These are phyloP conservation scores for Pterocles burchelli DNA, from an alignment of 2,113 vertebrate genomes.

Conservation along the genomic window DNA sequence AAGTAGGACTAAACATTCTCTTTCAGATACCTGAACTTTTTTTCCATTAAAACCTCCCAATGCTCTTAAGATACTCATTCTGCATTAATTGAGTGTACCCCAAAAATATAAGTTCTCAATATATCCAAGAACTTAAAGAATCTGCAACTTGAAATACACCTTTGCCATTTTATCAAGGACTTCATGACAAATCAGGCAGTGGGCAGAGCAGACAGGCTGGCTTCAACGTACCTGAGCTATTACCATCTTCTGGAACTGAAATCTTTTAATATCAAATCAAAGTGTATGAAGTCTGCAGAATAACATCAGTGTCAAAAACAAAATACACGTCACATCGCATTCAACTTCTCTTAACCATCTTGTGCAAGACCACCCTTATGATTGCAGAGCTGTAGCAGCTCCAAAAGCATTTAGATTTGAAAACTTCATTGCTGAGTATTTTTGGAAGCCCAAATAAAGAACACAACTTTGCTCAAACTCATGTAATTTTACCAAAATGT, in stretches of 20 bases:
- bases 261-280: neutral
- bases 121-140: neutral
- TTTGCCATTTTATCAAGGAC: neutral
- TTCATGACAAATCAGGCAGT: neutral
- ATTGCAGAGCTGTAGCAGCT: neutral
- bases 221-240: neutral
- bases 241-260: neutral
- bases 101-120: neutral
- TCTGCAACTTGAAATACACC: neutral
- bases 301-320: neutral
- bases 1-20: neutral
- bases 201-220: neutral
- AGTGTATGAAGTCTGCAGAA: neutral
- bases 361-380: neutral
- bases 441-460: neutral
- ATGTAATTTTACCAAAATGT: constrained; percentile 6
- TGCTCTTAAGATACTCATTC: neutral
- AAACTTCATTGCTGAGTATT: neutral
- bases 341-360: neutral
- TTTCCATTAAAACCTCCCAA: neutral
- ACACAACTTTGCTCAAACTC: constrained; percentile 9
- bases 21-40: neutral
- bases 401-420: neutral
- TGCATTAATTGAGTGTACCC: neutral
- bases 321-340: neutral